Percentiles rank a stretch among this genome's conserved stretches.
Evolutionary conservation across 2,113 vertebrate species (phyloP).

Genomic region (cattle (Bos taurus)): ARS-UCD2.0 NC_037354.1:17708001-17708500

Average conservation of each 20-base stretch:
- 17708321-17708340: too few relatives aligned
- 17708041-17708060: not conserved
- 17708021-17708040: not conserved
- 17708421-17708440: too few relatives aligned
- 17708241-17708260: too few relatives aligned
- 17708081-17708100: not conserved
- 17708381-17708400: too few relatives aligned
- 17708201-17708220: too few relatives aligned
- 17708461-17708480: not conserved
- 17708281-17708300: too few relatives aligned
- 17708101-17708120: not conserved
- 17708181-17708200: not conserved
- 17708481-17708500: not conserved
- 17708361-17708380: rapidly evolving
- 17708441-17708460: not conserved
- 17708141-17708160: not conserved
- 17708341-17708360: too few relatives aligned
- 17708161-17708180: not conserved
- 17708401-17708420: too few relatives aligned
- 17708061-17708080: not conserved
- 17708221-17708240: too few relatives aligned
- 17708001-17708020: not conserved
- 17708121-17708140: not conserved
- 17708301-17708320: too few relatives aligned
- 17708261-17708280: too few relatives aligned